Base-by-base conservation (phyloP, 1,140 invertebrate genomes). In the Phymastichus coffea region DNA sequence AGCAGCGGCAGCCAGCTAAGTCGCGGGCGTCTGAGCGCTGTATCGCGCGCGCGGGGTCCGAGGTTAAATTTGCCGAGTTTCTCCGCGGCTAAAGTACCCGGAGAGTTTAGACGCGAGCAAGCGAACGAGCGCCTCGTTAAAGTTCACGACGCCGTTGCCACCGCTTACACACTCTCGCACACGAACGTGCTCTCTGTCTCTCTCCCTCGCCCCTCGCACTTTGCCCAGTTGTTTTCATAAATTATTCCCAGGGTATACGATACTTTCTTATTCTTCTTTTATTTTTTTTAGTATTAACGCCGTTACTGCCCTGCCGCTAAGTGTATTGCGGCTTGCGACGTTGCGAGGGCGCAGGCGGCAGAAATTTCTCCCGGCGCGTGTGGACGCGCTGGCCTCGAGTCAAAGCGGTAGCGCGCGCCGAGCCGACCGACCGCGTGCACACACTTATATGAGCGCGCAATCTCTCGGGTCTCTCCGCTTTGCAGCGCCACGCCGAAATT, bases 161-260 rank as follows among this genome's bases (percentile, higher is more conserved):
- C 1, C 26, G 28, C 4, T 15, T 28, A n/a, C 9, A 33, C 14
- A 28, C 14, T 4, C 28, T 26, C 23, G 28, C 35, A 33, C 22
- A 30, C n/a, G 35, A 26, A 33, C 28, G 15, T 44, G 25, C 19
- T 12, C 41, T 12, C 41, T n/a, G 10, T 9, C 6, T 23, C 26
- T 6, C 46, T 19, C 17, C 17, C 38, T 6, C 38, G 10, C 43
- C 2, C 20, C 12, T 14, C 12, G 20, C 48, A 25, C 17, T 17
- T 51, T 38, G 23, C 35, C 26, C 33, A 26, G 43, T 43, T 52
- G 48, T 53, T 59, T 52, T 59, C 57, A 59, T 59, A 59, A 58
- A 59, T 59, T 53, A 59, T 43, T 28, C 40, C 1, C 41, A 52
- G 48, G n/a, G 40, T 59, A 52, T 19, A 33, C 3, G 26, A 8